phyloP scores from a whole-genome alignment of 2,888 invertebrate genomes.

The Beris chalybata region DNA sequence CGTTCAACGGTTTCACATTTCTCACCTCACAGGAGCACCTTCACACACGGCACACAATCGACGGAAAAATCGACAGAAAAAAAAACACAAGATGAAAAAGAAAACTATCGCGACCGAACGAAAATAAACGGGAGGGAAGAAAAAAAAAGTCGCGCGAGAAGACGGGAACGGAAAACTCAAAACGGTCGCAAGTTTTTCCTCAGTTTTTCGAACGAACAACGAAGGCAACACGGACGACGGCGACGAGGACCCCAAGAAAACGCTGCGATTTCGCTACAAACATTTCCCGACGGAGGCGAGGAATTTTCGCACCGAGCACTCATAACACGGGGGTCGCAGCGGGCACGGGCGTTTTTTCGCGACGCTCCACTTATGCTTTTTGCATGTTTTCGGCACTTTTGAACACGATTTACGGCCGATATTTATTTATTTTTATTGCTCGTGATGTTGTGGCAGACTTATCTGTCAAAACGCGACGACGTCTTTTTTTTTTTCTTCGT shows the following conservation, averaged over 20 bases:
- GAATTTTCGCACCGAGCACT: conserved; percentile 28
- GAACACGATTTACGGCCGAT: conserved; percentile 32
- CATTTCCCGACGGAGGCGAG: conserved; percentile 34
- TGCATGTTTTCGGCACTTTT: conserved; percentile 33
- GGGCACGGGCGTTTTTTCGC: conserved; percentile 36
- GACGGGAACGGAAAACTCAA: too few species aligned
- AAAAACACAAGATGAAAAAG: too few species aligned
- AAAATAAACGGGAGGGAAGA: too few species aligned
- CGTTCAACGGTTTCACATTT: too few species aligned
- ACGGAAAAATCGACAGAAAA: too few species aligned
- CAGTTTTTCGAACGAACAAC: conserved; percentile 7
- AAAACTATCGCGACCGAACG: too few species aligned
- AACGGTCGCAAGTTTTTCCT: too few species aligned
- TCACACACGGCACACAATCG: too few species aligned
- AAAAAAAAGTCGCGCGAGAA: too few species aligned
- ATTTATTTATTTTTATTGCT: conserved; percentile 39
- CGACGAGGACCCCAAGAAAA: conserved; percentile 14
- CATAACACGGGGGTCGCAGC: conserved; percentile 31
- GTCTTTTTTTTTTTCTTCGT: conserved; percentile 27
- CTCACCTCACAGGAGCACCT: too few species aligned
- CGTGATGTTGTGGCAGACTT: conserved; percentile 48
- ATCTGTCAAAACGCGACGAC: conserved; percentile 39
- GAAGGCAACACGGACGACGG: conserved; percentile 30
- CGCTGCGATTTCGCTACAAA: conserved; percentile 27
- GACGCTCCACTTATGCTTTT: conserved; percentile 35